Evolutionary conservation across 2,888 invertebrate species (phyloP), one percentile per base, ranked within the genome.

Genomic region (Plagodis pulveraria): DNA sequence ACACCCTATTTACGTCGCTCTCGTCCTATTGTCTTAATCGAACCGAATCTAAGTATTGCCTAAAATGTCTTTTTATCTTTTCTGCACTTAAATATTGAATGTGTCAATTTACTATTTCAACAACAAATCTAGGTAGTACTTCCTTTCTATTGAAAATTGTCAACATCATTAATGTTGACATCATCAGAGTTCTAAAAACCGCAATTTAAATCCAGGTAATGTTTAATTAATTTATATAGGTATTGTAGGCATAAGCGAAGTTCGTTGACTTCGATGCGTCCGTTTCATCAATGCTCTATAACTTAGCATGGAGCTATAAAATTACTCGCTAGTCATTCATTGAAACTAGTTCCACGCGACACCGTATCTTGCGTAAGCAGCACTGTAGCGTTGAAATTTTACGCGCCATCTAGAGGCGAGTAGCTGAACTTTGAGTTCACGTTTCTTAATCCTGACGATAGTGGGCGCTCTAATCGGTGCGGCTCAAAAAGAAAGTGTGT

Each of bases 241-340:
- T 68, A 67, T 75, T 63, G 74, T 67, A 56, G 62, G 62, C 68
- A 67, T 75, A 79, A 76, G 70, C 71, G 67, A 75, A 77, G 91
- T 84, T 91, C 89, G 81, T 88, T 89, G 89, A 89, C 88, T 80
- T 77, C 75, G 58, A 70, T 77, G 82, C 78, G 85, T 87, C 86
- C 83, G 82, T 76, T 80, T 70, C 79, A 80, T 70, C 79, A 77
- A 83, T 75, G 79, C 76, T 77, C 78, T 71, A 74, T 74, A 76
- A 75, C 76, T 72, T 80, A 78, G 77, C 81, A 79, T 77, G 77
- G 74, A 77, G 78, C 77, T 78, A 83, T 78, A 84, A 83, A 81
- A 82, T 77, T 78, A 83, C 76, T 76, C 72, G 67, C 65, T 74
- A 78, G 81, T 87, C 90, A 89, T 91, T 90, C 91, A 91, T 89